Evolutionary conservation across 2,888 invertebrate genomes (phyloP), one percentile per base, ranked within the genome.

Genomic region (Hesperia comma): DNA sequence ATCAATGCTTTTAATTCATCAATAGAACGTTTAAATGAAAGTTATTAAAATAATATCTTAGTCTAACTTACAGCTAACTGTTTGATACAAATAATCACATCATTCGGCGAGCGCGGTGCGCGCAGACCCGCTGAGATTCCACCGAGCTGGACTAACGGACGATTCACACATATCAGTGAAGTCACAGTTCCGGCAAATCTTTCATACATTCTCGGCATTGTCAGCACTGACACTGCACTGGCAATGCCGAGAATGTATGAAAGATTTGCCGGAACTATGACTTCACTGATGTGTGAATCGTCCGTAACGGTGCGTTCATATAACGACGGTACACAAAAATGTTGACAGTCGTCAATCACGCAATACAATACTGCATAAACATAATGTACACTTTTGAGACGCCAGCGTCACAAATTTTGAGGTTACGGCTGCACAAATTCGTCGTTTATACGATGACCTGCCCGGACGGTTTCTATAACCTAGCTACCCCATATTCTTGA

Each of bases 21-120:
- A 83, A 26, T 86, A 84, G 81, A 86, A 86, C 84, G 81, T 85
- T 84, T 72, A 86, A 85, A 84, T 80, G 79, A 86, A 84, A 43
- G 17, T 53, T 84, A 86, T 83, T 86, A 86, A 86, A 87, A 84
- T 87, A 86, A 84, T 85, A 75, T 69, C 83, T 86, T 85, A 87
- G 21, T 41, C 78, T 85, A 87, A 33, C 83, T 86, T 87, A 87
- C 62, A 63, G 43, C 76, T 81, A 84, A 26, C 53, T 76, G 76
- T 83, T 86, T 86, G 84, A 86, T 86, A 84, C 79, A 83, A 86
- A 85, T 84, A 85, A 88, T 89, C 87, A 89, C 88, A 87, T 83
- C 74, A 75, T 81, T 76, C 80, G 82, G 81, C 77, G 85, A 86
- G 85, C 81, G 82, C 87, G 88, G 84, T 57, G 55, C 19, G 53